Evolutionary conservation across 1,140 invertebrate species (phyloP), one percentile per base, ranked within the genome.

Genomic region (Pogonognathellus flavescens): DNA sequence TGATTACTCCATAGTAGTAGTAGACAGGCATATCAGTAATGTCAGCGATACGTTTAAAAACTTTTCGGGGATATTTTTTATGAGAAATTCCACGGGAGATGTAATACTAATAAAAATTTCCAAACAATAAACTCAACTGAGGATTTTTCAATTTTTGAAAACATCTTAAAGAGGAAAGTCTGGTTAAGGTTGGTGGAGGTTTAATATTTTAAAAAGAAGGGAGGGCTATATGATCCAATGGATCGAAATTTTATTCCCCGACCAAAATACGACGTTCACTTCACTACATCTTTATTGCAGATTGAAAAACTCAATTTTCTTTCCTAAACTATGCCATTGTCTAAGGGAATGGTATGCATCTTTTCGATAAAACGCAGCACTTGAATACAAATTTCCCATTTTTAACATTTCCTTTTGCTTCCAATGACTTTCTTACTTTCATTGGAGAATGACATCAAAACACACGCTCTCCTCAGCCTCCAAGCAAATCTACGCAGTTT

Each of bases 251-350:
- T 62, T 20, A 55, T 66, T 22, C 13, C 25, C 22, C 14, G 13
- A 41, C 70, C 70, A 41, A 76, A 76, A 76, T 76, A 83, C 50
- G 81, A 76, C 85, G 49, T 86, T 86, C 57, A 87, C 41, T 76
- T 76, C 70, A 49, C 25, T 41, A 76, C 70, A 76, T 86, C 86
- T 88, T 88, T 88, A 88, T 88, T 88, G 88, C 88, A 88, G 86
- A 88, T 88, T 88, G 88, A 88, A 88, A 88, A 88, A 88, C 85
- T 88, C 88, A 88, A 88, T 88, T 88, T 88, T 87, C 86, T 83
- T 66, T 87, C 60, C 84, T 88, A 88, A 88, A 88, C 86, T 88
- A 87, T 87, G 84, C 86, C 87, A 88, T 88, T 88, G 86, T 76
- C 84, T 87, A 60, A 60, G n/a, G 84, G 31, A 88, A 87, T 82